Evolutionary conservation across 1,140 invertebrate genomes (phyloP).

Genomic region (Drosophila lacteicornis): DNA sequence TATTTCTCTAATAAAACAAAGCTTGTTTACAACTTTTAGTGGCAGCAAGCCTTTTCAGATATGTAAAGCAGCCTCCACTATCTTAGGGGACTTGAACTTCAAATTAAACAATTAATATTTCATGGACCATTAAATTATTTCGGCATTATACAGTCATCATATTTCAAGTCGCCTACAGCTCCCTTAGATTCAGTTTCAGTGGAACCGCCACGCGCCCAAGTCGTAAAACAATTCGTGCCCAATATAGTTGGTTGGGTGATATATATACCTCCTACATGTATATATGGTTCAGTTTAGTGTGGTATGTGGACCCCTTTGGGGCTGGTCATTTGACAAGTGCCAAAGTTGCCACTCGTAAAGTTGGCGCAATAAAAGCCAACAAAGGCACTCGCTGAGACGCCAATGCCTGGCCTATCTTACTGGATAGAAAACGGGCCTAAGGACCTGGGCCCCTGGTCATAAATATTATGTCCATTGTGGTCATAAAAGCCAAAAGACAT

Average conservation of each 20-base stretch:
- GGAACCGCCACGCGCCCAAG: slow-evolving; percentile 42
- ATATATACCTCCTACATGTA: slow-evolving; percentile 8
- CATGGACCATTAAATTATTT: slow-evolving; percentile 34
- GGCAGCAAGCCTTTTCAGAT: background rate
- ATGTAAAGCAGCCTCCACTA: background rate
- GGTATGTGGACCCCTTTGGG: slow-evolving; percentile 38
- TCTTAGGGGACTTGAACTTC: background rate
- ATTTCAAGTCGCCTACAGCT: background rate
- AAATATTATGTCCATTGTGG: slow-evolving; percentile 67
- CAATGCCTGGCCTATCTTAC: slow-evolving; percentile 9
- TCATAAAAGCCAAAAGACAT: slow-evolving; percentile 61
- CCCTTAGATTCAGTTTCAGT: background rate
- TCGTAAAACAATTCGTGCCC: slow-evolving; percentile 59
- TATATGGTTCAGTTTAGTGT: background rate
- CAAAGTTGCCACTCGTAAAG: slow-evolving; percentile 68
- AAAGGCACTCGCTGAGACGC: slow-evolving; percentile 34
- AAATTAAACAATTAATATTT: slow-evolving; percentile 40
- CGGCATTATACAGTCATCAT: slow-evolving; percentile 39
- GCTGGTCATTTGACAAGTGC: slow-evolving; percentile 66
- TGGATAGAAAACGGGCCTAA: slow-evolving; percentile 24
- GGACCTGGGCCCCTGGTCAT: slow-evolving; percentile 43
- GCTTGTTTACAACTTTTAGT: background rate
- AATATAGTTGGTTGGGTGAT: slow-evolving; percentile 35
- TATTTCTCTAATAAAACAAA: background rate
- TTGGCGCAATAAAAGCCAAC: slow-evolving; percentile 58